These are phyloP conservation scores for Pempheris klunzingeri DNA, from an alignment of 2,797 vertebrate genomes.

Conservation along the genomic window DNA sequence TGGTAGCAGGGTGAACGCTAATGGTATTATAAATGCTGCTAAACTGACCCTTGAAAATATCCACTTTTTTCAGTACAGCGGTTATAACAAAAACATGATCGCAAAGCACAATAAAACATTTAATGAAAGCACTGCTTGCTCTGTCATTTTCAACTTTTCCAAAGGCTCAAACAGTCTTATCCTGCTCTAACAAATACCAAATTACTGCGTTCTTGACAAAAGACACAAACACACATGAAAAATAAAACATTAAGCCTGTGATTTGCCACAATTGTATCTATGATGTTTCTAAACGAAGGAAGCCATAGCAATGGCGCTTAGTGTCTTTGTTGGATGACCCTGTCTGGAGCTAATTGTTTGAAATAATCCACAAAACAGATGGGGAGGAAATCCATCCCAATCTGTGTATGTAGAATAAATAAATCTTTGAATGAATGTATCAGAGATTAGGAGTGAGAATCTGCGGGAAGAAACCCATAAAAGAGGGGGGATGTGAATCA, in stretches of 20 bases:
- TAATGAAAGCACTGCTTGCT: conserved; percentile 1
- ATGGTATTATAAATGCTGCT: background rate
- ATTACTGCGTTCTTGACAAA: background rate
- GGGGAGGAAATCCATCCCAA: conserved; percentile 31
- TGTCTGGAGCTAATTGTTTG: conserved; percentile 59
- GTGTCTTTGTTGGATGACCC: conserved; percentile 42
- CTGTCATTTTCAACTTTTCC: conserved; percentile 15
- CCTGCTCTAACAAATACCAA: background rate
- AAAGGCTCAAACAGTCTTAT: background rate
- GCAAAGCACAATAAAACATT: background rate
- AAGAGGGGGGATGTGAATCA: conserved; percentile 10
- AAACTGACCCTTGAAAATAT: background rate
- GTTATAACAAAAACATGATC: background rate
- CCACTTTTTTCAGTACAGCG: background rate
- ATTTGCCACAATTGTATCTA: conserved; percentile 14
- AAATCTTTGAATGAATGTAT: conserved; percentile 22
- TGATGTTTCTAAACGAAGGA: conserved; percentile 14
- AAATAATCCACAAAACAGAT: conserved; percentile 53
- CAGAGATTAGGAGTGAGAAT: conserved; percentile 22
- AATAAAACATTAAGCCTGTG: background rate
- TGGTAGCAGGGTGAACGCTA: background rate
- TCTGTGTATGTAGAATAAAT: conserved; percentile 40
- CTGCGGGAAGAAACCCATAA: conserved; percentile 3
- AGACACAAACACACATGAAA: background rate
- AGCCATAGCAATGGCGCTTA: conserved; percentile 10